These are phyloP conservation scores for Aleadryas rufinucha DNA, from an alignment of 2,113 vertebrate species.

Conservation along the genomic window DNA sequence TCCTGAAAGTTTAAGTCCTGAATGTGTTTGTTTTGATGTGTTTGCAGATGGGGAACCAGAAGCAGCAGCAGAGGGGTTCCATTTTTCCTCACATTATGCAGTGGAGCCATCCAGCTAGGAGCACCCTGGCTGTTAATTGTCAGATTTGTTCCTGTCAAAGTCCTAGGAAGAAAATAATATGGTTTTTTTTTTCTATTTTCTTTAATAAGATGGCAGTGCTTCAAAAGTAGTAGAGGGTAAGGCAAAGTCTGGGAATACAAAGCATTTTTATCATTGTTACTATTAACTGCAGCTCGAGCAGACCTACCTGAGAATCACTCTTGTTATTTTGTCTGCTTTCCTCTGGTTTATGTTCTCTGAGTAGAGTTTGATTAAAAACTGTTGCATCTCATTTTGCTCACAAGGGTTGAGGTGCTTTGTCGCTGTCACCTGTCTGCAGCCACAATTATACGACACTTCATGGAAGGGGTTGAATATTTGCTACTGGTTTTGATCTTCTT, in stretches of 20 bases:
- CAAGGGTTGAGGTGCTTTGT: not conserved
- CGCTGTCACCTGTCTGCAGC: not conserved
- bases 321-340: not conserved
- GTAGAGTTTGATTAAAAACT: conserved; percentile 36
- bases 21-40: not conserved
- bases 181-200: not conserved
- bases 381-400: conserved; percentile 23
- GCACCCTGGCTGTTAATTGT: not conserved
- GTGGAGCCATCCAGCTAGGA: not conserved
- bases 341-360: not conserved
- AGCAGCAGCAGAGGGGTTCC: not conserved
- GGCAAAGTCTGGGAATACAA: not conserved
- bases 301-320: not conserved
- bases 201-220: not conserved
- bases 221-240: not conserved
- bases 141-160: not conserved
- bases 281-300: conserved; percentile 2
- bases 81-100: rapidly evolving
- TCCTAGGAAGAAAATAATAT: not conserved
- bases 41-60: not conserved
- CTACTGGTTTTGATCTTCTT: conserved; percentile 62
- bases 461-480: conserved; percentile 36
- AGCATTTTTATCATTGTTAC: not conserved
- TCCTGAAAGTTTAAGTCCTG: not conserved
- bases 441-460: not conserved